A percentile compares a stretch with the other conserved stretches of the same genome.
Evolutionary conservation across 2,113 vertebrate species (phyloP).

Genomic region (Corynorhinus townsendii): DNA sequence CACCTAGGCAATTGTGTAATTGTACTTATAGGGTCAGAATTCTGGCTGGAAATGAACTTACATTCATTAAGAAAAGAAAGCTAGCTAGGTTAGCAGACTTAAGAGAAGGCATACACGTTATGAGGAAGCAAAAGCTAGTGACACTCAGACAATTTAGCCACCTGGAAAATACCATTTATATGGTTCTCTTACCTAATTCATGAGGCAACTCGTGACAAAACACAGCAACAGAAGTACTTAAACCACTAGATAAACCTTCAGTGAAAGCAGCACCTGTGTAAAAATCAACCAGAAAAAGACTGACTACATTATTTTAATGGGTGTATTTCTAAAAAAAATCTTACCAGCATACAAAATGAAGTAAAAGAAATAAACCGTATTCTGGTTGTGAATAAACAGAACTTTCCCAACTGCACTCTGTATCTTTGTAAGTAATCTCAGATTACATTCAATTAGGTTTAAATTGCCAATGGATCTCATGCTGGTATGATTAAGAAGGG

Average conservation of each 20-base stretch:
- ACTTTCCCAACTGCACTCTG: background rate
- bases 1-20: background rate
- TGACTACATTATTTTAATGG: background rate
- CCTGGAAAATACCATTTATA: background rate
- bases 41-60: background rate
- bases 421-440: background rate
- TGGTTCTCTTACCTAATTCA: conserved; percentile 89
- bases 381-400: background rate
- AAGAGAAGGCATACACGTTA: background rate
- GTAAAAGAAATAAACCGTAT: background rate
- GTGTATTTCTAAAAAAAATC: background rate
- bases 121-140: background rate
- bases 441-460: background rate
- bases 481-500: background rate
- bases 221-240: conserved; percentile 97
- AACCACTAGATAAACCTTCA: conserved; percentile 93
- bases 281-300: background rate
- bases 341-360: background rate
- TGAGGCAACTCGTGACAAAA: conserved; percentile 98
- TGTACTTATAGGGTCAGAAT: background rate
- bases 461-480: background rate
- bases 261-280: conserved; percentile 93
- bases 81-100: background rate
- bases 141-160: background rate
- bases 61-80: background rate